A percentile compares a stretch with the other conserved stretches of the same genome.
These are phyloP conservation scores for Monochamus saltuarius DNA, from an alignment of 1,140 invertebrate species.

Conservation along the genomic window DNA sequence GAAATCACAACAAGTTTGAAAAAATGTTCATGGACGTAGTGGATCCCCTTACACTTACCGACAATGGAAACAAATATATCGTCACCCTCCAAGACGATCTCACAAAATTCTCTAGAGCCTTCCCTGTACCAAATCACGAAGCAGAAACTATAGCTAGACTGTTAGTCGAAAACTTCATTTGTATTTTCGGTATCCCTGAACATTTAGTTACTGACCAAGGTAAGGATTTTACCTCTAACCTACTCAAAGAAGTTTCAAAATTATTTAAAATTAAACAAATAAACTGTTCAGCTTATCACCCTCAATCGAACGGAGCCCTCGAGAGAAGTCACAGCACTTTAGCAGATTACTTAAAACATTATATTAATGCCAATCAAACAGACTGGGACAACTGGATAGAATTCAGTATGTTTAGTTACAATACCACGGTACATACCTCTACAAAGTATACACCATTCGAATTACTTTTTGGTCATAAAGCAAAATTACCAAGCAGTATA, in stretches of 20 bases:
- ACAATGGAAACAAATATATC: constrained; percentile 25
- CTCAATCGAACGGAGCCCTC: constrained; percentile 45
- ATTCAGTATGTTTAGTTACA: constrained; percentile 50
- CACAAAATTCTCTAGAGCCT: constrained; percentile 47
- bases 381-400: constrained; percentile 50
- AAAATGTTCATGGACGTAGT: constrained; percentile 21
- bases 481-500: constrained; percentile 10
- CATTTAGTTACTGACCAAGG: constrained; percentile 43
- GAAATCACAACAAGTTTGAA: constrained; percentile 22
- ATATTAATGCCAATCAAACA: constrained; percentile 43
- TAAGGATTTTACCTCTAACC: constrained; percentile 39
- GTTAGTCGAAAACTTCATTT: constrained; percentile 39
- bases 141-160: constrained; percentile 40
- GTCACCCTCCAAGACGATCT: constrained; percentile 49
- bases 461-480: constrained; percentile 34
- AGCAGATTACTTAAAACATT: constrained; percentile 51
- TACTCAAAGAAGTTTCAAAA: constrained; percentile 41
- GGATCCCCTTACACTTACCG: constrained; percentile 10
- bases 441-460: constrained; percentile 42
- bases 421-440: constrained; percentile 39
- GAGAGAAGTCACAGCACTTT: constrained; percentile 50
- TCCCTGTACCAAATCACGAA: constrained; percentile 47
- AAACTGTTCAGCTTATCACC: constrained; percentile 35
- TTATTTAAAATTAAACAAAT: constrained; percentile 41
- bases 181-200: constrained; percentile 35